These are phyloP conservation scores for Epistrophe grossulariae DNA, from an alignment of 2,888 invertebrate species.

Conservation along the genomic window DNA sequence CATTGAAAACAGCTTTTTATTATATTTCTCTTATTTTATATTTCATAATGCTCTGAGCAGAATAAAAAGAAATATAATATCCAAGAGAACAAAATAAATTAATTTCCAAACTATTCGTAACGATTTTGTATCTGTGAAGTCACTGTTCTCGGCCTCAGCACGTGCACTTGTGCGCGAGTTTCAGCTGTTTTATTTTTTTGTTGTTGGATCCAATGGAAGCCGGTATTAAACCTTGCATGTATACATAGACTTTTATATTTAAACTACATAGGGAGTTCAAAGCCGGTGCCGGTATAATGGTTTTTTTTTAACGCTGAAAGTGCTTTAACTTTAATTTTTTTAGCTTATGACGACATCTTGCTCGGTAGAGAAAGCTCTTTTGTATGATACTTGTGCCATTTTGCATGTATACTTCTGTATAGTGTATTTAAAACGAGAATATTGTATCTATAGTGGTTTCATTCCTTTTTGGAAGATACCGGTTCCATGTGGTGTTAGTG, in stretches of 20 bases:
- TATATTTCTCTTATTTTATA: neutral
- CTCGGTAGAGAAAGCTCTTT: conserved; percentile 40
- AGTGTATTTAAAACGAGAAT: conserved; percentile 26
- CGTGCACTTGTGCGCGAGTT: conserved; percentile 62
- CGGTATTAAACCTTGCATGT: conserved; percentile 39
- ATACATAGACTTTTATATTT: neutral
- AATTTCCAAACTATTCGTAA: neutral
- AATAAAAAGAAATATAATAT: neutral
- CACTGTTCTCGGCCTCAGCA: conserved; percentile 27
- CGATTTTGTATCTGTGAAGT: conserved; percentile 6
- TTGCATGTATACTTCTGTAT: conserved; percentile 12
- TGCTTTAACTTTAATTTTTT: conserved; percentile 50
- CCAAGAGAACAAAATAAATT: neutral
- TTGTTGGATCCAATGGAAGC: conserved; percentile 44
- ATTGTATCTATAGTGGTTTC: conserved; percentile 50
- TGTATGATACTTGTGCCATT: conserved; percentile 35
- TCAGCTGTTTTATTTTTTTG: conserved; percentile 43
- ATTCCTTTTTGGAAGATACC: conserved; percentile 61
- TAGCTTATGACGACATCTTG: conserved; percentile 60
- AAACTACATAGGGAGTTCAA: conserved; percentile 1
- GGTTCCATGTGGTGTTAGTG: conserved; percentile 67
- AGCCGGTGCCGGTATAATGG: conserved; percentile 54
- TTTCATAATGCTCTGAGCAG: neutral
- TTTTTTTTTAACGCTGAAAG: conserved; percentile 19
- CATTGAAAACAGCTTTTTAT: neutral